Conservation (phyloP, 37 sponge, comb jelly and placozoan species). For the Cliona cf. orientalis region DNA sequence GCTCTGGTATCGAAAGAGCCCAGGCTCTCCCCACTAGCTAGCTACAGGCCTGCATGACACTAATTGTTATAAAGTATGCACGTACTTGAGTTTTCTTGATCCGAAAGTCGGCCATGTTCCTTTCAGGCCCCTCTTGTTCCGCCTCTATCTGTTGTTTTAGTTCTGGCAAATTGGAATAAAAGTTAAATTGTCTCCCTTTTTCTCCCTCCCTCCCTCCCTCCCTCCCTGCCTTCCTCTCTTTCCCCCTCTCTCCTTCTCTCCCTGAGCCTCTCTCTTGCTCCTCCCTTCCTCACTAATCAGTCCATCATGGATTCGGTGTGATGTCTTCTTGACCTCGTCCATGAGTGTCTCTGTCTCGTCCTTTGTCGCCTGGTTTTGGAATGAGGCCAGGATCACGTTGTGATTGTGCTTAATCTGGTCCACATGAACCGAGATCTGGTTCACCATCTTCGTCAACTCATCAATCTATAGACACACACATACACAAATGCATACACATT, state of each 20-base stretch:
- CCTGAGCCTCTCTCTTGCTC: too few species aligned
- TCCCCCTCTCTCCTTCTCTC: too few species aligned
- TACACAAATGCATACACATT: too few species aligned
- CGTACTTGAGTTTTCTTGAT: constrained; percentile 80
- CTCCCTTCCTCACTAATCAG: constrained; percentile 43
- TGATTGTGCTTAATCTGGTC: constrained; percentile 57
- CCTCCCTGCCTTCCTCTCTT: too few species aligned
- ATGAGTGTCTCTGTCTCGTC: constrained; percentile 23
- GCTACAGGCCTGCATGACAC: too few species aligned
- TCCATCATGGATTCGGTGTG: constrained; percentile 48
- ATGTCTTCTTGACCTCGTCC: constrained; percentile 44
- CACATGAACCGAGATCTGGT: constrained; percentile 21
- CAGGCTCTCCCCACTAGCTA: too few species aligned
- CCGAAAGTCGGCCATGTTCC: constrained; percentile 71
- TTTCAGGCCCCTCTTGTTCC: constrained; percentile 57
- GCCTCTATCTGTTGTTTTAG: constrained; percentile 52
- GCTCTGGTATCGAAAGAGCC: too few species aligned
- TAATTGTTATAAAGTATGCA: constrained; percentile 48
- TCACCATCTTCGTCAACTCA: constrained; percentile 21
- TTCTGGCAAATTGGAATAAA: too few species aligned
- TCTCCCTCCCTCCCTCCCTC: not conserved
- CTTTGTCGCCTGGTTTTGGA: constrained; percentile 24
- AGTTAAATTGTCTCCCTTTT: too few species aligned
- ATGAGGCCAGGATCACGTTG: constrained; percentile 35
- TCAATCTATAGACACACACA: too few species aligned